A percentile compares a stretch with the other conserved stretches of the same genome.
These are phyloP conservation scores for Momotus momota DNA, from an alignment of 2,797 vertebrate genomes.

Conservation along the genomic window DNA sequence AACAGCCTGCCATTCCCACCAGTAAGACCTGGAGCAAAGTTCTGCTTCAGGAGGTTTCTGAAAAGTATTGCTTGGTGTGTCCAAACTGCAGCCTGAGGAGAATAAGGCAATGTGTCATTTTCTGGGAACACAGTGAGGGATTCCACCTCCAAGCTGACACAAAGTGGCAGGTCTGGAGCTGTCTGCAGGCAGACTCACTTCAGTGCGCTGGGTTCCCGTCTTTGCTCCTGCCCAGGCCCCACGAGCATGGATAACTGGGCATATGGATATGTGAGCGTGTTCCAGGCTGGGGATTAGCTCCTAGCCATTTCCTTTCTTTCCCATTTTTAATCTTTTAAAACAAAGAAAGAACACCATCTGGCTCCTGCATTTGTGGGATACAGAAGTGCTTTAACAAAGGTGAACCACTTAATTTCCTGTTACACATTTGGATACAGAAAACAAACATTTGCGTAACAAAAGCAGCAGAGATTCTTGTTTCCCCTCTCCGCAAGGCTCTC, in stretches of 20 bases:
- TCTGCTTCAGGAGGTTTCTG: not conserved
- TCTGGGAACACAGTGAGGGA: not conserved
- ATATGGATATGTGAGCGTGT: not conserved
- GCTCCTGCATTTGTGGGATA: conserved; percentile 46
- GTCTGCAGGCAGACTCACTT: not conserved
- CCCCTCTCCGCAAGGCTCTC: not conserved
- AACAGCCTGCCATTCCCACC: not conserved
- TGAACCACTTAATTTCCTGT: conserved; percentile 71
- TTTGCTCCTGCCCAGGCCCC: not conserved
- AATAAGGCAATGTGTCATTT: not conserved
- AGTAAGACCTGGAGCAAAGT: not conserved
- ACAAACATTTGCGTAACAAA: conserved; percentile 35
- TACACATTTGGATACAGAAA: conserved; percentile 51
- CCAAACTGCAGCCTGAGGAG: not conserved
- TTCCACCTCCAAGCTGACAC: not conserved
- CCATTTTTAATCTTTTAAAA: conserved; percentile 71
- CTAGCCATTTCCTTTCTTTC: conserved; percentile 18
- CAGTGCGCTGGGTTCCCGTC: not conserved
- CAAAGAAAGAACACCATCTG: conserved; percentile 73
- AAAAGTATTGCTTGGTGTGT: not conserved
- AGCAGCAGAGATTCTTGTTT: not conserved
- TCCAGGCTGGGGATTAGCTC: conserved; percentile 32
- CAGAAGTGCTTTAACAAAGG: conserved; percentile 62
- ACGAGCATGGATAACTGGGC: not conserved
- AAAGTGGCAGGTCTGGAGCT: not conserved